Base-by-base conservation (phyloP, 2,888 invertebrate genomes). In the Oscheius sp. region DNA sequence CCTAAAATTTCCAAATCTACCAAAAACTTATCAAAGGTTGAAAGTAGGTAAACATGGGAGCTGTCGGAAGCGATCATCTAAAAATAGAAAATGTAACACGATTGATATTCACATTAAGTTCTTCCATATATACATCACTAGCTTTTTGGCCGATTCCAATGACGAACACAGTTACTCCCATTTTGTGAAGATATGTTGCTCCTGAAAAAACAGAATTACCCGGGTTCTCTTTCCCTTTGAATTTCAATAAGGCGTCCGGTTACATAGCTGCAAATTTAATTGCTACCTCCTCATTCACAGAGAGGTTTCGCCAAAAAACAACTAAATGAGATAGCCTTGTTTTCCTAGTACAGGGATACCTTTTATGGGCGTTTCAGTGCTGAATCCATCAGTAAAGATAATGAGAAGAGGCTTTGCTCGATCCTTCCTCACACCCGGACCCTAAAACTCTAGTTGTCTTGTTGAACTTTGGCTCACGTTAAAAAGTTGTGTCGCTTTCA, bases 331-430 rank as follows among this genome's bases (percentile, higher is more conserved):
- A n/a, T n/a, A n/a, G n/a, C n/a, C n/a, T 6, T 41, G 14, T 41
- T 20, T 41, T 41, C 20, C 41, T 2, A 41, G 14, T 41, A 44
- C 28, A 8, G 6, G 36, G 22, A 17, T 54, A 72, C 74, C 74
- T 70, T 67, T 61, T n/a, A 57, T 9, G 3, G 75, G 73, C 38
- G 71, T 69, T 28, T 75, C 75, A 1, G 70, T 66, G 44, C 70
- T 69, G 50, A 71, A 75, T 20, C 75, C 75, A 51, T 75, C 75
- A 2, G 75, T 73, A 44, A 75, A 75, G 14, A 75, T 14, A 0
- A 75, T 50, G 0, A 75, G 24, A 12, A 64, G 62, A 28, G 57
- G 63, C 28, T 70, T 71, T 12, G 67, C 64, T n/a, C 30, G 30
- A 0, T 22, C 38, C 28, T 70, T 56, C 6, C 68, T 14, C 1